Evolutionary conservation across 1,140 invertebrate genomes (phyloP).

Genomic region (Zaprionus nigranus): DNA sequence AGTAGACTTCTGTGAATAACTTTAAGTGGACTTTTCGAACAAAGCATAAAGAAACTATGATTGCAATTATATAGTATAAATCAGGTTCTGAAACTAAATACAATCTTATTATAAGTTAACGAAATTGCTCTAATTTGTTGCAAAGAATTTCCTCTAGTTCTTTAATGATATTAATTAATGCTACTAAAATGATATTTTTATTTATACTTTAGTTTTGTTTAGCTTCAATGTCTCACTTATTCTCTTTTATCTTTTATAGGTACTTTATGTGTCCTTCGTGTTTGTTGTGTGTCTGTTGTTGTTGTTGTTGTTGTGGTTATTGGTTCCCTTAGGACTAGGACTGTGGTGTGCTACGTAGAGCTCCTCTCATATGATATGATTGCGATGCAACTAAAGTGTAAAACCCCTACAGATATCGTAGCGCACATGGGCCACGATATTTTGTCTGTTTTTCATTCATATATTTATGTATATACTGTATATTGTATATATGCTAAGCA

Average conservation of each 20-base stretch:
- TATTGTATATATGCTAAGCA: slow-evolving; percentile 60
- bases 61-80: background rate
- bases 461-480: slow-evolving; percentile 9
- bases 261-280: slow-evolving; percentile 64
- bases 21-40: background rate
- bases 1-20: background rate
- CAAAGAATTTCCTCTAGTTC: background rate
- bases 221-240: slow-evolving; percentile 1
- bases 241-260: slow-evolving; percentile 46
- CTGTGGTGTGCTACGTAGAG: background rate
- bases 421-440: slow-evolving; percentile 42
- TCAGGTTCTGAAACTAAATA: background rate
- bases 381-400: slow-evolving; percentile 63
- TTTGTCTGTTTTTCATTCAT: slow-evolving; percentile 3
- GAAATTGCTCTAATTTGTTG: background rate
- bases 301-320: slow-evolving; percentile 19
- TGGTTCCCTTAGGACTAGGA: slow-evolving; percentile 49
- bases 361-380: slow-evolving; percentile 54
- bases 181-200: slow-evolving; percentile 22
- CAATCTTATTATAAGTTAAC: background rate
- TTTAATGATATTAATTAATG: slow-evolving; percentile 5
- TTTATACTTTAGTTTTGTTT: slow-evolving; percentile 5
- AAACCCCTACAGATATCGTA: slow-evolving; percentile 68
- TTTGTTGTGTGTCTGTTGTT: slow-evolving; percentile 37
- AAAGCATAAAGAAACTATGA: background rate